phyloP scores from a whole-genome alignment of 2,888 invertebrate species.

The Junonia oenone region DNA sequence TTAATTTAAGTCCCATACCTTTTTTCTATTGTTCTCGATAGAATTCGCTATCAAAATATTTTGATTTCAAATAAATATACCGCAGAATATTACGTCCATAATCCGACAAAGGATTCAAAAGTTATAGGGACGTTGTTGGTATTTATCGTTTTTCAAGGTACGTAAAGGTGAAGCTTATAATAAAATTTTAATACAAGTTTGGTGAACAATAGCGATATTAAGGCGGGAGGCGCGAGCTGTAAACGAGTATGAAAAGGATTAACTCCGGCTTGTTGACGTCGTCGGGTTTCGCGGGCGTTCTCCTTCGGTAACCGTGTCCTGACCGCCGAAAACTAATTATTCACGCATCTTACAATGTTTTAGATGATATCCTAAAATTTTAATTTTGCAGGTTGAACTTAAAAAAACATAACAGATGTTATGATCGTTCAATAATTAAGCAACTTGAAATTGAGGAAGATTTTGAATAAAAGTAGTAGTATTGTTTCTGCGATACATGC shows the following conservation, averaged over 20 bases:
- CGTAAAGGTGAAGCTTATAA: constrained; percentile 33
- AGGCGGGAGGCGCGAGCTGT: constrained; percentile 47
- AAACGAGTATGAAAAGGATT: constrained; percentile 72
- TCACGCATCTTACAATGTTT: constrained; percentile 47
- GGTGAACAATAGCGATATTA: constrained; percentile 63
- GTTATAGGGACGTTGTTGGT: background rate
- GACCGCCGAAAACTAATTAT: constrained; percentile 52
- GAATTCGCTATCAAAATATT: constrained; percentile 6
- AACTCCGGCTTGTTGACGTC: constrained; percentile 74
- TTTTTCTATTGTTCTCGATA: background rate
- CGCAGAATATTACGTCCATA: background rate
- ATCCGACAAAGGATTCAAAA: background rate
- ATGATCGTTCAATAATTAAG: no score
- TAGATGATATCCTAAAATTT: no score
- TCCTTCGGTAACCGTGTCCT: constrained; percentile 41
- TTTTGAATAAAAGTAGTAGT: no score
- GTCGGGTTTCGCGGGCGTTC: constrained; percentile 58
- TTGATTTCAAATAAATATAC: background rate
- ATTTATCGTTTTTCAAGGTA: constrained; percentile 16
- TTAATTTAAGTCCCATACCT: constrained; percentile 13
- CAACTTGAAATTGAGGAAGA: no score
- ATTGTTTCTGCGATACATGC: background rate
- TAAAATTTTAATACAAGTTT: constrained; percentile 47
- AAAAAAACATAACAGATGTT: no score
- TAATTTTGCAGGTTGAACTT: no score